phyloP scores from a whole-genome alignment of 23 tunicate species.

The Pegea sp. region DNA sequence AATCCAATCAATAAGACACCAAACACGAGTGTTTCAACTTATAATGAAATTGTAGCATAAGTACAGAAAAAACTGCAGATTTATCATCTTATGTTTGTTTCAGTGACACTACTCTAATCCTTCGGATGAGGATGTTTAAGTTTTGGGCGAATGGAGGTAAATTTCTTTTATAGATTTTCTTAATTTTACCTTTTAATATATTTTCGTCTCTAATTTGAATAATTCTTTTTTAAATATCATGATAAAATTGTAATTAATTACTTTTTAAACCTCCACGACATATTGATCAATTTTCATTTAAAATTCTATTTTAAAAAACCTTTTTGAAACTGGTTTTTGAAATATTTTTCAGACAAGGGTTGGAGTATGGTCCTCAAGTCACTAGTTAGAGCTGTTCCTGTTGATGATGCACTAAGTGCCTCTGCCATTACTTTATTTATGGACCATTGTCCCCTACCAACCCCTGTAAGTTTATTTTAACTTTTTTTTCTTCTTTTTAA shows the following conservation, averaged over 20 bases:
- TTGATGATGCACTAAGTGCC: slow-evolving; percentile 60
- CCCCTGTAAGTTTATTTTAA: slow-evolving; percentile 14
- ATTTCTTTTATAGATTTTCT: background rate
- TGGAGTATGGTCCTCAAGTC: slow-evolving; percentile 79
- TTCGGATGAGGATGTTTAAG: slow-evolving; percentile 63
- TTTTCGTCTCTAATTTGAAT: no score
- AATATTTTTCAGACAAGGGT: slow-evolving; percentile 67
- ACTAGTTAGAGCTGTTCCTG: slow-evolving; percentile 50
- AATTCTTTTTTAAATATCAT: no score
- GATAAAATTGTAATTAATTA: no score
- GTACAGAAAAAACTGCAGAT: no score
- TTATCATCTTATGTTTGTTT: slow-evolving; percentile 9
- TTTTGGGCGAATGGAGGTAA: slow-evolving; percentile 80
- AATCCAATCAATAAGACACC: no score
- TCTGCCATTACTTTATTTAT: slow-evolving; percentile 83
- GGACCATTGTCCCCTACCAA: slow-evolving; percentile 80
- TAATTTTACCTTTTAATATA: background rate
- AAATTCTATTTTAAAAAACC: no score
- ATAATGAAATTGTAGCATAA: no score
- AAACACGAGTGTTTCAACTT: no score
- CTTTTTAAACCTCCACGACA: no score
- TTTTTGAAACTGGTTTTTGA: no score
- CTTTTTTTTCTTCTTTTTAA: no score
- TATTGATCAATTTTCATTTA: no score
- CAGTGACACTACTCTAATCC: slow-evolving; percentile 52